A percentile compares a stretch with the other conserved stretches of the same genome.
Evolutionary conservation across 2,888 invertebrate species (phyloP).

Genomic region (Notocelia uddmanniana): DNA sequence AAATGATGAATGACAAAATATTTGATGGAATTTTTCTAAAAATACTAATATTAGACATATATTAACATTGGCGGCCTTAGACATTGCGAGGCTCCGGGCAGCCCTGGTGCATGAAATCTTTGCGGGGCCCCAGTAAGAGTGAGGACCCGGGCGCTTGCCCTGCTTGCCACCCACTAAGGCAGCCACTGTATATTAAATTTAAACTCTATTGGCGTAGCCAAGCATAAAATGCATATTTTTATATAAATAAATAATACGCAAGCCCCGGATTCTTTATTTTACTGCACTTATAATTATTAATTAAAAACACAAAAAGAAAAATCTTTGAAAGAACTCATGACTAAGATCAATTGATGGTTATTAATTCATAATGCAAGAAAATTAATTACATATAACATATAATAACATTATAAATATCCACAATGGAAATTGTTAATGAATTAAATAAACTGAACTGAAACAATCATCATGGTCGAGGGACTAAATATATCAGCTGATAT

Average conservation of each 20-base stretch:
- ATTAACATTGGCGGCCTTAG: no score
- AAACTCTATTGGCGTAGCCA: constrained; percentile 4
- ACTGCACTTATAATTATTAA: background rate
- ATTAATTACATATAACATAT: no score
- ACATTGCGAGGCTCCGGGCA: no score
- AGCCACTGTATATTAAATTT: background rate
- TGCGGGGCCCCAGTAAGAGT: no score
- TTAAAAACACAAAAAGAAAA: background rate
- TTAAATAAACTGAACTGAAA: no score
- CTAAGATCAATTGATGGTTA: no score
- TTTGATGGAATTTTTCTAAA: background rate
- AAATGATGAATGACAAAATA: background rate
- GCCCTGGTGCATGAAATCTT: no score
- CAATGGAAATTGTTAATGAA: no score
- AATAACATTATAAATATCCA: no score
- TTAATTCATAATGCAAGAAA: constrained; percentile 1
- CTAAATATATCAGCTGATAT: background rate
- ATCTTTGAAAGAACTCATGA: background rate
- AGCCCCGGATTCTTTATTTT: background rate
- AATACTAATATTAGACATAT: background rate
- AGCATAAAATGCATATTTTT: constrained; percentile 15
- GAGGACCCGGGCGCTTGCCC: no score
- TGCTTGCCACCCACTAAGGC: no score
- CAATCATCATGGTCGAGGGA: background rate
- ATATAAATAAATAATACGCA: constrained; percentile 4